Evolutionary conservation across 2,888 invertebrate genomes (phyloP).

Genomic region (Acrobeloides nanus): DNA sequence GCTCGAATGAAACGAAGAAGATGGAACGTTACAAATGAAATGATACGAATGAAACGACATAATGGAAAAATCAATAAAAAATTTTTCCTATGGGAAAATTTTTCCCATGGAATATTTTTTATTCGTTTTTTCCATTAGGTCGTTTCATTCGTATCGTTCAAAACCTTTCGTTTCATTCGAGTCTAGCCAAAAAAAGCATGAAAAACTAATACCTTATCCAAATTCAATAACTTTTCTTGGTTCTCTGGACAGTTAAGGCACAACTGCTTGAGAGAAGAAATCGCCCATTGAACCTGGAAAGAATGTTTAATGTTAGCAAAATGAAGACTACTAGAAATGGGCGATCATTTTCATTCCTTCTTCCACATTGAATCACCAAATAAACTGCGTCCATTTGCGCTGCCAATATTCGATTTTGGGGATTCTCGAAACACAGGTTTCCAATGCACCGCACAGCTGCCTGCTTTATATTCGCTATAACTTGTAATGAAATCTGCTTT

Average conservation of each 20-base stretch:
- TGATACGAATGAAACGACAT: too few species aligned
- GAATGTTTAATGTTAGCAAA: neutral
- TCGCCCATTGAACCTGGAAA: conserved; percentile 27
- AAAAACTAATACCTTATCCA: conserved; percentile 35
- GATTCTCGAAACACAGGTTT: conserved; percentile 18
- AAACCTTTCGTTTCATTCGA: too few species aligned
- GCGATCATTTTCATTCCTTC: conserved; percentile 5
- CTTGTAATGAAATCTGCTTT: conserved; percentile 2
- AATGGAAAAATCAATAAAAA: too few species aligned
- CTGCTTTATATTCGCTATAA: conserved; percentile 16
- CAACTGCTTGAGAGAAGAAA: conserved; percentile 33
- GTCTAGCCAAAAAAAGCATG: too few species aligned
- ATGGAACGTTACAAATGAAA: too few species aligned
- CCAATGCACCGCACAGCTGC: conserved; percentile 24
- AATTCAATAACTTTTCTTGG: conserved; percentile 28
- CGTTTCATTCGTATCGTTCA: too few species aligned
- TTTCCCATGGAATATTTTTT: too few species aligned
- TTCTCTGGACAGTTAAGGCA: conserved; percentile 33
- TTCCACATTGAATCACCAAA: conserved; percentile 9
- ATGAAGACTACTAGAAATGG: neutral
- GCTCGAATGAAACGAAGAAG: too few species aligned
- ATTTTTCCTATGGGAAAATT: too few species aligned
- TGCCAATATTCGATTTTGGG: conserved; percentile 17
- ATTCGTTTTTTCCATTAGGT: too few species aligned
- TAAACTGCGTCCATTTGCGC: conserved; percentile 13